A percentile compares a stretch with the other conserved stretches of the same genome.
These are phyloP conservation scores for Ariopsis seemanni DNA, from an alignment of 2,113 vertebrate genomes.

Conservation along the genomic window DNA sequence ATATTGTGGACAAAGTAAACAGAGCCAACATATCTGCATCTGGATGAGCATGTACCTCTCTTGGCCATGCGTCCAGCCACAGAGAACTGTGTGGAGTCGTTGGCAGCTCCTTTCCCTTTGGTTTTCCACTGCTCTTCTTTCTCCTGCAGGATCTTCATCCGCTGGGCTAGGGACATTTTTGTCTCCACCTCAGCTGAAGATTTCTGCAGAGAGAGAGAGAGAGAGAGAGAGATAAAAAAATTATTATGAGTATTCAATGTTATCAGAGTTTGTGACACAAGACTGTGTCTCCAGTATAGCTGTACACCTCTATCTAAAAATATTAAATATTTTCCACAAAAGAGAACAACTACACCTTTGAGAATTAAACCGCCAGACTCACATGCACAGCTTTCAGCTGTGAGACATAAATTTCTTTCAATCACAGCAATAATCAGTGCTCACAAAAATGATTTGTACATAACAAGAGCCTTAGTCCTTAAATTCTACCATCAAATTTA, in stretches of 20 bases:
- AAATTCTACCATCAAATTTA: constrained; percentile 58
- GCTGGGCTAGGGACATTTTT: constrained; percentile 69
- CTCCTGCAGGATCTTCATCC: constrained; percentile 75
- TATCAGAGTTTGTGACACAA: neutral
- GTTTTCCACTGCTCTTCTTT: constrained; percentile 77
- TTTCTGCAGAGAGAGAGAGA: constrained; percentile 61
- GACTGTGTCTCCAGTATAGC: too few relatives aligned
- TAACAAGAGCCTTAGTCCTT: constrained; percentile 44
- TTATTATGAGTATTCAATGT: neutral
- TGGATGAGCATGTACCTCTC: constrained; percentile 61
- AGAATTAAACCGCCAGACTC: neutral
- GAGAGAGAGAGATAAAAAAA: neutral
- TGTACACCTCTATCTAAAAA: neutral
- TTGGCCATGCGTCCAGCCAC: constrained; percentile 79
- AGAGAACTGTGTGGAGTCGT: constrained; percentile 78
- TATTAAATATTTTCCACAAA: neutral
- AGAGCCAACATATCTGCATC: neutral
- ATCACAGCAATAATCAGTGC: constrained; percentile 36
- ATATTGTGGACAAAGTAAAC: neutral
- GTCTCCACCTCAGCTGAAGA: constrained; percentile 60
- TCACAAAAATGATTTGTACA: constrained; percentile 35
- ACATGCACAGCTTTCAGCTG: neutral
- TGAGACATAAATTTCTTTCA: constrained; percentile 2
- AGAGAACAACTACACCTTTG: neutral
- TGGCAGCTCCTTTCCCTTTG: constrained; percentile 75